These are phyloP conservation scores for Lymantria dispar DNA, from an alignment of 2,888 invertebrate genomes.

Conservation along the genomic window DNA sequence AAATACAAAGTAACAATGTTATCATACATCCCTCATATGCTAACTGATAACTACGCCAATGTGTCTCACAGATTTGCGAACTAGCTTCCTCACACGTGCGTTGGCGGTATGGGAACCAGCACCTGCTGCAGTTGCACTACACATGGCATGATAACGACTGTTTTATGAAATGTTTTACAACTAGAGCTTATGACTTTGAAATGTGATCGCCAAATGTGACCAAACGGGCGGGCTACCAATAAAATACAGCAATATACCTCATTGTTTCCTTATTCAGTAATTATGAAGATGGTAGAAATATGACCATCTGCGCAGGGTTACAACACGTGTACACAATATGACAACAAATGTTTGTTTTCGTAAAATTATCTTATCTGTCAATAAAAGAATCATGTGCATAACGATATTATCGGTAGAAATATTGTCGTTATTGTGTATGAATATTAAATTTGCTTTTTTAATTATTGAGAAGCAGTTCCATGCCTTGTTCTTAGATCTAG, in stretches of 20 bases:
- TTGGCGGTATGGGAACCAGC: constrained; percentile 50
- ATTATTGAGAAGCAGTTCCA: no score
- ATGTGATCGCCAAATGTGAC: constrained; percentile 70
- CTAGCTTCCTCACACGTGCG: constrained; percentile 68
- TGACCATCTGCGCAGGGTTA: constrained; percentile 25
- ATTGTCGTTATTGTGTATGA: background rate
- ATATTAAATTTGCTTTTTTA: background rate
- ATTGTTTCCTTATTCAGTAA: constrained; percentile 42
- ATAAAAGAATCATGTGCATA: background rate
- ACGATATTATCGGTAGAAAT: background rate
- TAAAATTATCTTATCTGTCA: background rate
- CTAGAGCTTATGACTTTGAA: constrained; percentile 65
- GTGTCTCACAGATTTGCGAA: constrained; percentile 75
- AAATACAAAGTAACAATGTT: constrained; percentile 23
- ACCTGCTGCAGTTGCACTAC: constrained; percentile 45
- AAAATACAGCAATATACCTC: constrained; percentile 35
- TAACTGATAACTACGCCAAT: constrained; percentile 57
- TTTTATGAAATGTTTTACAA: constrained; percentile 76
- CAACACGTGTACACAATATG: constrained; percentile 10
- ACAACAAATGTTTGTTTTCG: background rate
- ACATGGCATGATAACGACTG: constrained; percentile 65
- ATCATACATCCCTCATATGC: constrained; percentile 41
- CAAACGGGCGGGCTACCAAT: constrained; percentile 30
- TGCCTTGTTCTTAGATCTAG: no score
- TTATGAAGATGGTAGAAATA: constrained; percentile 30